A percentile compares a stretch with the other conserved stretches of the same genome.
Conservation (phyloP, 2,888 invertebrate genomes). For the Tryphoninae sp. region DNA sequence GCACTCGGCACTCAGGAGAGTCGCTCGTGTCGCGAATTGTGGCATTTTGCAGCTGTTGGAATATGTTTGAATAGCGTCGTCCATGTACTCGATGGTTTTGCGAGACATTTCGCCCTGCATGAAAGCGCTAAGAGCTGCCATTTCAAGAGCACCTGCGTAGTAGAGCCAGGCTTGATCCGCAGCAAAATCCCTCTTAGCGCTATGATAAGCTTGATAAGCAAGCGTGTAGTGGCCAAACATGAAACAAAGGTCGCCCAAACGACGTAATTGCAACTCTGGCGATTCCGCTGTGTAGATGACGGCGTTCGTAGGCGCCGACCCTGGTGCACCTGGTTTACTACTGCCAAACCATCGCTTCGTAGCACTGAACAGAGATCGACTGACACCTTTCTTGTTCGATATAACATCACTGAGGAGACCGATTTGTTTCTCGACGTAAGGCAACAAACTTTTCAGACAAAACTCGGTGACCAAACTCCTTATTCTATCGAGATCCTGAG, state of each 20-base stretch:
- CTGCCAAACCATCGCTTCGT: constrained; percentile 98
- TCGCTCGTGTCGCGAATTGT: constrained; percentile 95
- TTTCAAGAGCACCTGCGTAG: constrained; percentile 97
- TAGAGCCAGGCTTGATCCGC: constrained; percentile 98
- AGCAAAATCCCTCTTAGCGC: constrained; percentile 98
- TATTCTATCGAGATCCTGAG: constrained; percentile 92
- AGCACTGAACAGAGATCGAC: constrained; percentile 95
- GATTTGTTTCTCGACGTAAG: constrained; percentile 95
- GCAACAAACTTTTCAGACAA: constrained; percentile 91
- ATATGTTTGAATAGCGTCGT: constrained; percentile 96
- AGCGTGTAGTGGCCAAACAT: constrained; percentile 96
- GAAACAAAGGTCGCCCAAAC: constrained; percentile 97
- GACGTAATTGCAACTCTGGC: constrained; percentile 95
- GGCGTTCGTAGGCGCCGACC: constrained; percentile 87
- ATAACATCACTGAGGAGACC: constrained; percentile 89
- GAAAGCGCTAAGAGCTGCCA: constrained; percentile 96
- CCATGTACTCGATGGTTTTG: constrained; percentile 95
- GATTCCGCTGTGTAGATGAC: constrained; percentile 93
- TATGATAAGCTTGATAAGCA: constrained; percentile 96
- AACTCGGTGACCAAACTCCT: constrained; percentile 94
- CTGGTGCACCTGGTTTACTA: constrained; percentile 89
- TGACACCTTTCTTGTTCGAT: constrained; percentile 94
- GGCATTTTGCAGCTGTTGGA: constrained; percentile 95
- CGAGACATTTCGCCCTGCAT: constrained; percentile 91
- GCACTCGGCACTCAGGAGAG: constrained; percentile 94